Evolutionary conservation across 2,113 vertebrate species (phyloP), one percentile per base, ranked within the genome.

Genomic region (Ophiodon elongatus): DNA sequence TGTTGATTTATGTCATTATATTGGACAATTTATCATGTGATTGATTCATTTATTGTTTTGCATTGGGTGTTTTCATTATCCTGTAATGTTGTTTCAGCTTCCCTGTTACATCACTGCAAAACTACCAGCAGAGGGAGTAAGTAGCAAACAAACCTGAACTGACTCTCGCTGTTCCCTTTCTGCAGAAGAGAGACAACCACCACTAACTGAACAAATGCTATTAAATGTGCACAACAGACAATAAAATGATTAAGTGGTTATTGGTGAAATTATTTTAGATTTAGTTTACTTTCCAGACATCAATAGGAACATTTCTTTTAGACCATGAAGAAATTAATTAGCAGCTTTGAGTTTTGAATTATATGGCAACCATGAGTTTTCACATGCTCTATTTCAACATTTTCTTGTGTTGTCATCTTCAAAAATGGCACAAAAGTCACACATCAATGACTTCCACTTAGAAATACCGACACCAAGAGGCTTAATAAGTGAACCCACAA

Each of bases 111-210:
- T 7, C 29, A 35, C 4, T 50, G 29, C 14, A 65, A 47, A 67
- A 41, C 4, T 5, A 47, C 83, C 93, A 91, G 80, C 78, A 92
- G 92, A 84, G 86, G 90, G 89, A 27, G 89, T 45, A 75, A 84
- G 37, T 39, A 67, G 19, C 87, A 71, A 81, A 84, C 47, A 86
- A 82, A 82, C 35, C 59, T 19, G 39, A 72, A 27, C 6, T 4
- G 9, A 29, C 8, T 35, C 52, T 35, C 11, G 3, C 41, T 33
- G 47, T 54, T 70, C 21, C 14, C 8, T 41, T 75, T 56, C 33
- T 29, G 41, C 19, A 54, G 33, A 65, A 9, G 45, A 4, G 33
- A 62, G 13, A 62, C 7, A 65, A 6, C 7, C 1, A 6, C 19
- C 11, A 52, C 29, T 2, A 35, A 3, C 37, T 33, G 11, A 64